Base-by-base conservation (phyloP, 2,797 vertebrate species). In the Argya squamiceps region DNA sequence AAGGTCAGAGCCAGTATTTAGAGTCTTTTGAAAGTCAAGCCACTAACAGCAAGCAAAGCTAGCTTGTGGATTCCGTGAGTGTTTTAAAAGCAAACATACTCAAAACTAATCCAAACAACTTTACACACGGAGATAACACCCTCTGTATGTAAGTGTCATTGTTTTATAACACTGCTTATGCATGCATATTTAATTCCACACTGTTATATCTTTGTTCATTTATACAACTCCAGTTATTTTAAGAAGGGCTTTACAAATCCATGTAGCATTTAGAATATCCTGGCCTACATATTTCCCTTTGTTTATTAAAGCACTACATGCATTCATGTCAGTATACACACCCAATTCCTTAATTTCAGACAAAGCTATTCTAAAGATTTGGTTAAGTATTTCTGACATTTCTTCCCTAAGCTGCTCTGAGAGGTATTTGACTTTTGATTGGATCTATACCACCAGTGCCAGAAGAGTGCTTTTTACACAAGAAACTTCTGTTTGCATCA, bases 11-110 rank as follows among this genome's bases (percentile, higher is more conserved):
- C 39, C 64, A 87, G 67, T 80, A 43, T 22, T 62, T 50, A 44
- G 7, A 37, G 26, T 32, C 50, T 71, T 84, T 81, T 73, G 65
- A 86, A 92, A 93, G 82, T 46, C 58, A 24, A 62, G 89, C 76
- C 34, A 55, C 46, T 77, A 82, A 80, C 15, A 39, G 64, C 73
- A 94, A 92, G 76, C 58, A 80, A 84, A 93, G 62, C 79, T 79
- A 62, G 67, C 44, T 67, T 80, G 50, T 71, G 59, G 71, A 71
- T 84, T 93, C 64, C 58, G 69, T 52, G 12, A 12, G 4, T 79
- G 56, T 94, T 91, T 91, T 84, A 71, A 93, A 91, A 92, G 71
- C 67, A 94, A 95, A 89, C 56, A 91, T 44, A n/a, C 59, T 78
- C 86, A 60, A 59, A 94, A 89, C 24, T 60, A 88, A 93, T 78